Evolutionary conservation across 2,113 vertebrate genomes (phyloP).

Genomic region (Jaculus jaculus): DNA sequence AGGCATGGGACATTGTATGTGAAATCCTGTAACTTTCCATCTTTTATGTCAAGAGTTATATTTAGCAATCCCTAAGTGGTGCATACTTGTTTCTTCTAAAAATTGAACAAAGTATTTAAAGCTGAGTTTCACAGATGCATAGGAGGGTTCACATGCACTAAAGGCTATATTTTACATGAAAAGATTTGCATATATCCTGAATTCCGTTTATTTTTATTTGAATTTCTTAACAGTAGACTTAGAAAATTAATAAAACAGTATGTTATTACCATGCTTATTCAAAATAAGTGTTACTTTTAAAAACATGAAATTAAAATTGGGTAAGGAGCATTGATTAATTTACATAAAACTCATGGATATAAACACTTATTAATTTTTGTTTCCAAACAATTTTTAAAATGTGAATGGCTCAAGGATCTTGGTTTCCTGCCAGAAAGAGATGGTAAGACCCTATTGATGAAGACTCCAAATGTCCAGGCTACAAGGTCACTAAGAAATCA

Average conservation of each 20-base stretch:
- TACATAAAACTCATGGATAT: not conserved
- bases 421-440: too few relatives aligned
- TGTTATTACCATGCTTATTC: not conserved
- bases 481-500: too few relatives aligned
- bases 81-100: not conserved
- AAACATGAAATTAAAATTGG: not conserved
- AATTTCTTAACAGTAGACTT: constrained; percentile 10
- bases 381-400: constrained; percentile 66
- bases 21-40: not conserved
- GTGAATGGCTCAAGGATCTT: too few relatives aligned
- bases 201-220: not conserved
- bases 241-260: not conserved
- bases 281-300: constrained; percentile 44
- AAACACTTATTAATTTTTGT: not conserved
- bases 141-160: not conserved
- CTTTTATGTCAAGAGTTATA: not conserved
- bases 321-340: constrained; percentile 55
- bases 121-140: not conserved
- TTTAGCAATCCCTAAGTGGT: not conserved
- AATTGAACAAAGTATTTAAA: not conserved
- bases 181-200: not conserved
- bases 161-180: not conserved
- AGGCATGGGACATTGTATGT: not conserved
- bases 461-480: too few relatives aligned
- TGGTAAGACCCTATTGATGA: too few relatives aligned